These are phyloP conservation scores for Siniperca scherzeri DNA, from an alignment of 2,797 vertebrate genomes.

Conservation along the genomic window DNA sequence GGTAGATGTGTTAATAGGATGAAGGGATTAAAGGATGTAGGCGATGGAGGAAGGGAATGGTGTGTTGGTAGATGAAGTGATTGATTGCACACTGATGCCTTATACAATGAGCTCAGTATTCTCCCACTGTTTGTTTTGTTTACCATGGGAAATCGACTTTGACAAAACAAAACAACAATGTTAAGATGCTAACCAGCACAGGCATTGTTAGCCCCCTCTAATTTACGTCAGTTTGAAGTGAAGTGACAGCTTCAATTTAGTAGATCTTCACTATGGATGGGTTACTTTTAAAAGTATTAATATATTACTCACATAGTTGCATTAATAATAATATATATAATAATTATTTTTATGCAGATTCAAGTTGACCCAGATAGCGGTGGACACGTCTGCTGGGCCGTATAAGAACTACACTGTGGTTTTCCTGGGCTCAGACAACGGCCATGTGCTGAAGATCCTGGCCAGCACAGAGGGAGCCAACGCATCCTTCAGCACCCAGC, in stretches of 20 bases:
- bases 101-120: slow-evolving; percentile 61
- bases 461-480: slow-evolving; percentile 83
- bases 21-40: slow-evolving; percentile 62
- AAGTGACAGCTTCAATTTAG: slow-evolving; percentile 23
- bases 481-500: slow-evolving; percentile 83
- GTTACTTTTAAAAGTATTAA: not conserved
- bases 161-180: slow-evolving; percentile 35
- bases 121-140: slow-evolving; percentile 63
- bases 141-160: slow-evolving; percentile 45
- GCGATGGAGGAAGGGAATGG: slow-evolving; percentile 45
- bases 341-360: slow-evolving; percentile 70
- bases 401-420: slow-evolving; percentile 90
- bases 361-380: slow-evolving; percentile 93
- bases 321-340: not conserved
- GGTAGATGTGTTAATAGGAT: slow-evolving; percentile 55
- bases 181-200: slow-evolving; percentile 23
- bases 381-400: slow-evolving; percentile 89
- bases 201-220: not conserved
- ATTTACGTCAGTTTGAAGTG: not conserved
- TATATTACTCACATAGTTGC: too few species aligned
- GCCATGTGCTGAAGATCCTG: slow-evolving; percentile 90
- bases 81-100: slow-evolving; percentile 55
- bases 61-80: slow-evolving; percentile 60
- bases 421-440: slow-evolving; percentile 93
- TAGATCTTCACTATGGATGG: not conserved